A percentile compares a stretch with the other conserved stretches of the same genome.
phyloP scores from a whole-genome alignment of 2,888 invertebrate species.

The Barypeithes pellucidus region DNA sequence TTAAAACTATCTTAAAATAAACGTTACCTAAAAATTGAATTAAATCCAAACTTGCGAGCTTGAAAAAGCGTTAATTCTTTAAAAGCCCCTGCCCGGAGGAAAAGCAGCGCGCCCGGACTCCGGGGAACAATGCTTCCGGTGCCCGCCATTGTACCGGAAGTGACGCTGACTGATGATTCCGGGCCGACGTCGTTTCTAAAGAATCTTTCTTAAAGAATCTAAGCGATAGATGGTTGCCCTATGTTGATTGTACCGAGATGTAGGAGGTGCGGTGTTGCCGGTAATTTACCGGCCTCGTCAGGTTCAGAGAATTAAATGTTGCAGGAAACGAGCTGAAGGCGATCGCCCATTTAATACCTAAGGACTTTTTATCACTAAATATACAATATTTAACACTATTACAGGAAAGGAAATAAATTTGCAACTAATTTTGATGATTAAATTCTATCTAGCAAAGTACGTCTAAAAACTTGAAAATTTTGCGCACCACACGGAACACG shows the following conservation, averaged over 20 bases:
- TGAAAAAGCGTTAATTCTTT: slow-evolving; percentile 64
- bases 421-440: too few species aligned
- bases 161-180: slow-evolving; percentile 71
- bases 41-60: neutral
- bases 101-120: slow-evolving; percentile 53
- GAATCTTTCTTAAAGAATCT: slow-evolving; percentile 68
- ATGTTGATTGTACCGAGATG: slow-evolving; percentile 34
- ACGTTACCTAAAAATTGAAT: slow-evolving; percentile 19
- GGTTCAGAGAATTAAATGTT: neutral
- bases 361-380: too few species aligned
- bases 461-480: too few species aligned
- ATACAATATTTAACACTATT: too few species aligned
- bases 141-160: slow-evolving; percentile 69
- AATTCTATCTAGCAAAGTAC: too few species aligned
- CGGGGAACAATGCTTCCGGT: slow-evolving; percentile 66
- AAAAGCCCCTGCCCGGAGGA: slow-evolving; percentile 57
- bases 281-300: neutral
- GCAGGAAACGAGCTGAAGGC: too few species aligned
- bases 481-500: too few species aligned
- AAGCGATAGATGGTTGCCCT: slow-evolving; percentile 68
- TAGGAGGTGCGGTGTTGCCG: slow-evolving; percentile 33
- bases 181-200: slow-evolving; percentile 66
- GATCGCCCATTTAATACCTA: too few species aligned
- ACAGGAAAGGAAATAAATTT: too few species aligned
- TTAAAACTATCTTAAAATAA: too few species aligned